Evolutionary conservation across 2,888 invertebrate species (phyloP).

Genomic region (Drosophila incognita): DNA sequence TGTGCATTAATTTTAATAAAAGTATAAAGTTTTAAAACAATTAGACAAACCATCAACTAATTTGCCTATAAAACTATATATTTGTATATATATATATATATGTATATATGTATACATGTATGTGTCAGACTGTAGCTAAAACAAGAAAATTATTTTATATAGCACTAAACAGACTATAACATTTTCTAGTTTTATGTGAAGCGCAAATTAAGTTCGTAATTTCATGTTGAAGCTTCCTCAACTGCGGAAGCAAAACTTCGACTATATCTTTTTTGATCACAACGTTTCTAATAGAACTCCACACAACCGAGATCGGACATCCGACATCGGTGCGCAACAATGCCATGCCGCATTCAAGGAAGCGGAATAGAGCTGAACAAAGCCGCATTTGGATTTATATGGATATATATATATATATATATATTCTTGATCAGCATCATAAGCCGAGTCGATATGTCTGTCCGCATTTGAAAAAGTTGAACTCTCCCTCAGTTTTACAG

Average conservation of each 20-base stretch:
- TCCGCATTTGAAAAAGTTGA: not conserved
- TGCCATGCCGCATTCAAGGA: not conserved
- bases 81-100: not conserved
- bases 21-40: constrained; percentile 24
- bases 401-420: not conserved
- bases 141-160: not conserved
- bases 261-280: not conserved
- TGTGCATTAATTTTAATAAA: constrained; percentile 59
- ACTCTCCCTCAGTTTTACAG: not conserved
- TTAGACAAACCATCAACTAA: constrained; percentile 22
- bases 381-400: not conserved
- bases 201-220: not conserved
- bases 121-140: not conserved
- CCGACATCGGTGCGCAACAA: not conserved
- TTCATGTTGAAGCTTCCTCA: not conserved
- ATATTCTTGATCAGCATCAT: not conserved
- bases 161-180: not conserved
- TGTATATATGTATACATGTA: not conserved
- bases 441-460: not conserved
- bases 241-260: not conserved
- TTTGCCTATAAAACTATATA: not conserved
- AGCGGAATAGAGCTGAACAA: not conserved
- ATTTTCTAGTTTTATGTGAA: not conserved
- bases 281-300: not conserved
- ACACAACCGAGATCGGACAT: not conserved